These are phyloP conservation scores for Hypotaenidia philippensis DNA, from an alignment of 2,797 vertebrate genomes.

Conservation along the genomic window DNA sequence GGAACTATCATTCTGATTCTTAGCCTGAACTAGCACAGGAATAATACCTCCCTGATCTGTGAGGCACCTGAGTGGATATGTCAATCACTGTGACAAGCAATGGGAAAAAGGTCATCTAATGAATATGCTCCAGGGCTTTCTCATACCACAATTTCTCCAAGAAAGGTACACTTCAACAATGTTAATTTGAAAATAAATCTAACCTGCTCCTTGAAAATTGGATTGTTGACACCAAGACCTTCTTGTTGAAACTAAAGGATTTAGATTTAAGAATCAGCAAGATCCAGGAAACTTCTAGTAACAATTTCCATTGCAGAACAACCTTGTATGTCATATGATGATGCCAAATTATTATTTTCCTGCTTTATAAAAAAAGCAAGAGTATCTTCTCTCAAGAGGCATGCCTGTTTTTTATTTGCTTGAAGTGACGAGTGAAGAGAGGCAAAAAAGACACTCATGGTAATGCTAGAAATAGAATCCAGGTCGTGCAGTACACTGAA, in stretches of 20 bases:
- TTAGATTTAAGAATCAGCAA: not conserved
- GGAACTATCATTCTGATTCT: not conserved
- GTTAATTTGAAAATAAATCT: not conserved
- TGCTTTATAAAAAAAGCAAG: not conserved
- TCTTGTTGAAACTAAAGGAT: not conserved
- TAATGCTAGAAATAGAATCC: slow-evolving; percentile 63
- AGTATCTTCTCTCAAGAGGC: not conserved
- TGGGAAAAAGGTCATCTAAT: not conserved
- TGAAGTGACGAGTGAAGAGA: not conserved
- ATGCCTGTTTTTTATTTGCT: slow-evolving; percentile 26
- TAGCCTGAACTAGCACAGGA: not conserved
- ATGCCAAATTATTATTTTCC: not conserved
- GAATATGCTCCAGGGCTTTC: not conserved
- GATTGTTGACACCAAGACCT: not conserved
- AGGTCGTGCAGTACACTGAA: slow-evolving; percentile 54
- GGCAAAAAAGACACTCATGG: slow-evolving; percentile 11
- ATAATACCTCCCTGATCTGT: not conserved
- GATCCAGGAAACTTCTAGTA: not conserved
- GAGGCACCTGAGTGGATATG: not conserved
- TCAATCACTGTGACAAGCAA: not conserved
- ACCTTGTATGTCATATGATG: not conserved
- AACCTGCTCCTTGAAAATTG: not conserved
- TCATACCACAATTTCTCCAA: not conserved
- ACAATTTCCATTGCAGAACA: not conserved
- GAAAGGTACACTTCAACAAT: not conserved